Evolutionary conservation across 2,888 invertebrate genomes (phyloP).

Genomic region (Rugalucina vietnamica): DNA sequence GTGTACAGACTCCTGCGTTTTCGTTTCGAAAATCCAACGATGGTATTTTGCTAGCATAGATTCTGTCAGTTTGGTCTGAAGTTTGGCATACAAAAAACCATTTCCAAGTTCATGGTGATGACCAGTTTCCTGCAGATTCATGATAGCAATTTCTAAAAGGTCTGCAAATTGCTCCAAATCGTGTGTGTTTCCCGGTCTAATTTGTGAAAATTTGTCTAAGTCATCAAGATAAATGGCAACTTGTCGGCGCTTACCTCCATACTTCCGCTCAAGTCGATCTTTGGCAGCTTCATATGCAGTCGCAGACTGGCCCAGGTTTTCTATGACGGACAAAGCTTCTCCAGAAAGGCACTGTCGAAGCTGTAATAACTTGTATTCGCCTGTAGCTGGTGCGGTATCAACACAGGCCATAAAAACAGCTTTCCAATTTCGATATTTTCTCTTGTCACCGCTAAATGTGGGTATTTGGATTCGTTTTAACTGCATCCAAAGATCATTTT

Average conservation of each 20-base stretch:
- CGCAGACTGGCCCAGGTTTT: conserved; percentile 41
- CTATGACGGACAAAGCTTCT: conserved; percentile 32
- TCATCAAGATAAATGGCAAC: no score
- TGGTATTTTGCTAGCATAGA: conserved; percentile 42
- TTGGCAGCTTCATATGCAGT: no score
- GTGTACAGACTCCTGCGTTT: conserved; percentile 37
- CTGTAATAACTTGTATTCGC: conserved; percentile 55
- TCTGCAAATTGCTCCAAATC: no score
- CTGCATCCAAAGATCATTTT: conserved; percentile 42
- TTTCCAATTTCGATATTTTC: conserved; percentile 46
- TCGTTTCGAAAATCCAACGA: conserved; percentile 45
- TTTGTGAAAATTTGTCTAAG: no score
- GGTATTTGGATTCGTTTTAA: no score
- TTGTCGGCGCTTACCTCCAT: no score
- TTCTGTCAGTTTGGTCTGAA: conserved; percentile 44
- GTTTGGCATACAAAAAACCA: conserved; percentile 29
- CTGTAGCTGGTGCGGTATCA: conserved; percentile 46
- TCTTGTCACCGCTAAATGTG: conserved; percentile 43
- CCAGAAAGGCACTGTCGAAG: conserved; percentile 53
- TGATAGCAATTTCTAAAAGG: no score
- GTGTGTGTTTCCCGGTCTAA: conserved; percentile 21
- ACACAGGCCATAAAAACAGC: conserved; percentile 40
- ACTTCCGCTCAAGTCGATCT: no score
- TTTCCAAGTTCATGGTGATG: conserved; percentile 10
- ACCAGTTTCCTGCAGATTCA: no score